Evolutionary conservation across 2,888 invertebrate genomes (phyloP).

Genomic region (Eupeodes luniger): DNA sequence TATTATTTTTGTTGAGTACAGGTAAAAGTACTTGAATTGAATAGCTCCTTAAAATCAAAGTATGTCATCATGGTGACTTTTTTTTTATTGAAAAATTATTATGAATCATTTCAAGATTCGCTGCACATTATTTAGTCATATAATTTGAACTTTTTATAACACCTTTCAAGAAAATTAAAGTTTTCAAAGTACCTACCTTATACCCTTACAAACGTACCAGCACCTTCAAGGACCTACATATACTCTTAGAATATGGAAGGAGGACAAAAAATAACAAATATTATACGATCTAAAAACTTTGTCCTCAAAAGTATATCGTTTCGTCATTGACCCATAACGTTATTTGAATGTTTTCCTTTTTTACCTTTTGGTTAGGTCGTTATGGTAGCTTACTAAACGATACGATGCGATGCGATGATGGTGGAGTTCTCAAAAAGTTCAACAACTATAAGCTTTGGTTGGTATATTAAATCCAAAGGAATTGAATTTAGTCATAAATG

Average conservation of each 20-base stretch:
- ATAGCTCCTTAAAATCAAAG: background rate
- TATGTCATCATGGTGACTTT: background rate
- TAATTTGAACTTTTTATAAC: background rate
- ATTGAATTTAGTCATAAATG: constrained; percentile 51
- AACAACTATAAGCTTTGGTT: constrained; percentile 26
- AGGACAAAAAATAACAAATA: background rate
- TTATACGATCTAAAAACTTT: constrained; percentile 49
- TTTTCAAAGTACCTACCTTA: background rate
- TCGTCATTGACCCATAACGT: constrained; percentile 13
- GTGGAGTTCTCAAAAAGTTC: constrained; percentile 8
- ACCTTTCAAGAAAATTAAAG: constrained; percentile 3
- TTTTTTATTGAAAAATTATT: background rate
- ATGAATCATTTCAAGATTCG: background rate
- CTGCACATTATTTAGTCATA: constrained; percentile 9
- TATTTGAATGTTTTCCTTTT: background rate
- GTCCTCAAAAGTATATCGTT: constrained; percentile 46
- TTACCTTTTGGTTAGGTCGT: background rate
- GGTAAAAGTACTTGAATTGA: too few species aligned
- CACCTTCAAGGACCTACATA: too few species aligned
- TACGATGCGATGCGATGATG: background rate
- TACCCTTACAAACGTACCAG: too few species aligned
- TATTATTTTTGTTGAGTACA: too few species aligned
- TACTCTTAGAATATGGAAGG: background rate
- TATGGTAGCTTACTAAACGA: background rate
- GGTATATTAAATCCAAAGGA: constrained; percentile 28